phyloP scores from a whole-genome alignment of 2,113 vertebrate genomes.

The Nettapus auritus region DNA sequence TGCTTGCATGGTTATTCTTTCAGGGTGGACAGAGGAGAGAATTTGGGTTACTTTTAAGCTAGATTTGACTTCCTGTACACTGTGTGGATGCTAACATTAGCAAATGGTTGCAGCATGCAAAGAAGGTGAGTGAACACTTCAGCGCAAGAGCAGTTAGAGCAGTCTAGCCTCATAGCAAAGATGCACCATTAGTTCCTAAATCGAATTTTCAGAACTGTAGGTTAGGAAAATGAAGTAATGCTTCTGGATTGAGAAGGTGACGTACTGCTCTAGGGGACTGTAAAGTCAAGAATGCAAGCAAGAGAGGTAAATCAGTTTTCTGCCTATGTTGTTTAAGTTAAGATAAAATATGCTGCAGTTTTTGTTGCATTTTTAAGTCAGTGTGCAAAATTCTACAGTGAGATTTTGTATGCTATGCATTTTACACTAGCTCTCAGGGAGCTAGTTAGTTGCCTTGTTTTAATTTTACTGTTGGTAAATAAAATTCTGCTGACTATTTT shows the following conservation, averaged over 20 bases:
- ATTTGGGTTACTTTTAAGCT: neutral
- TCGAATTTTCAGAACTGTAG: neutral
- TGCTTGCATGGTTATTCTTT: neutral
- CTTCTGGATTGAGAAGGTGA: neutral
- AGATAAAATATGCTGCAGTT: neutral
- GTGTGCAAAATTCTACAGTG: neutral
- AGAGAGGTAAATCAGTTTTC: neutral
- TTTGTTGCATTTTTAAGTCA: neutral
- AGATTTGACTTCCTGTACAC: neutral
- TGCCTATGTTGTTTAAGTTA: neutral
- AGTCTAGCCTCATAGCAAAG: neutral
- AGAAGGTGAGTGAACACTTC: neutral
- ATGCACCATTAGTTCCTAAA: neutral
- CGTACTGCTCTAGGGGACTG: neutral
- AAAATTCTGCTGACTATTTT: neutral
- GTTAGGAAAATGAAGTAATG: neutral
- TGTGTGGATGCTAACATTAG: neutral
- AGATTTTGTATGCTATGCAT: neutral
- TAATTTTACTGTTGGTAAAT: neutral
- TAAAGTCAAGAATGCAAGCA: neutral
- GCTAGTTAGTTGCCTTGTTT: neutral
- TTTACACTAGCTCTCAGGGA: neutral
- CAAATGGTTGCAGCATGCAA: no score
- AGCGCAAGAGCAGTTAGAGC: neutral
- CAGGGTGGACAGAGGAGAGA: neutral